Conservation (phyloP, 2,797 vertebrate species). For the Cheirogaleus major region DNA sequence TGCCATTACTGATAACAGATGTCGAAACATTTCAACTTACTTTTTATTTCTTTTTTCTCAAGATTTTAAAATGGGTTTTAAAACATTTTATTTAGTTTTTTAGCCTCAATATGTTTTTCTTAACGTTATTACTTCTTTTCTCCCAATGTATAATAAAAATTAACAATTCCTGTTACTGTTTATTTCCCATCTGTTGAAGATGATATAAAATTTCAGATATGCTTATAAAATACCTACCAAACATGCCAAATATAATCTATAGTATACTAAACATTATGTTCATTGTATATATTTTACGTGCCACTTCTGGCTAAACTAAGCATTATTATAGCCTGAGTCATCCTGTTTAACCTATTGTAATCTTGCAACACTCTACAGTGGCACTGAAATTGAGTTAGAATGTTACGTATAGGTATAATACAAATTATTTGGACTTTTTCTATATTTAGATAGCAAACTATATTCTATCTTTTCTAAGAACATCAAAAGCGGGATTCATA, state of each 20-base stretch:
- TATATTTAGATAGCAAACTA: not conserved
- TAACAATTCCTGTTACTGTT: constrained; percentile 73
- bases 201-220: constrained; percentile 74
- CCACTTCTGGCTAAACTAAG: constrained; percentile 51
- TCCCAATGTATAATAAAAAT: constrained; percentile 69
- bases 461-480: constrained; percentile 13
- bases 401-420: not conserved
- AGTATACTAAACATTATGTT: constrained; percentile 69
- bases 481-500: not conserved
- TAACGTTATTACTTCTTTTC: constrained; percentile 68
- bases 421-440: not conserved
- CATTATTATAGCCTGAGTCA: constrained; percentile 32
- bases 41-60: constrained; percentile 61
- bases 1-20: constrained; percentile 72
- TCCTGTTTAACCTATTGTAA: constrained; percentile 41
- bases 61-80: constrained; percentile 68
- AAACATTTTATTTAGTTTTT: constrained; percentile 71
- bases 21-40: constrained; percentile 67
- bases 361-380: constrained; percentile 8
- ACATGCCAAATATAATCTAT: constrained; percentile 72
- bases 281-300: constrained; percentile 61
- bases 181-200: constrained; percentile 77
- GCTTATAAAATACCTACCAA: constrained; percentile 73
- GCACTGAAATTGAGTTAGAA: constrained; percentile 21
- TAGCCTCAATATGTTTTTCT: constrained; percentile 70